Conservation (phyloP, 1,140 invertebrate species). For the Nilaparvata lugens region DNA sequence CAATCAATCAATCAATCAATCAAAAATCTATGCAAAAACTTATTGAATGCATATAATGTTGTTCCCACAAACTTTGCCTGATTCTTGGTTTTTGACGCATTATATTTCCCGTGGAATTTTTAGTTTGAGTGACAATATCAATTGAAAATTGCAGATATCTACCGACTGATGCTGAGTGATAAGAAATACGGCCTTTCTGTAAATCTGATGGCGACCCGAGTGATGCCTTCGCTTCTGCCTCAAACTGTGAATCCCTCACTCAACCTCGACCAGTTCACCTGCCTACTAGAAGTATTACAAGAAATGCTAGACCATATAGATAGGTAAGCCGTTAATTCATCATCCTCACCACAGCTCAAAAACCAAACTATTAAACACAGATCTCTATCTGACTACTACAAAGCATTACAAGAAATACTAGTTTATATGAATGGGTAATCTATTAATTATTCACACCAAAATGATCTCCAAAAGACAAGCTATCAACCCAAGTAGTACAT, state of each 20-base stretch:
- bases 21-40: too few relatives aligned
- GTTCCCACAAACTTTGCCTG: too few relatives aligned
- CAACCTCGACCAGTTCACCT: constrained; percentile 82
- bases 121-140: too few relatives aligned
- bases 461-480: too few relatives aligned
- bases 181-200: constrained; percentile 87
- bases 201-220: constrained; percentile 85
- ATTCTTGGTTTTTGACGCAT: too few relatives aligned
- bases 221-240: constrained; percentile 85
- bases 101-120: too few relatives aligned
- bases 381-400: too few relatives aligned
- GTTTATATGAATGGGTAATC: too few relatives aligned
- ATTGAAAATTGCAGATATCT: constrained; percentile 63
- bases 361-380: not conserved
- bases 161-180: constrained; percentile 82
- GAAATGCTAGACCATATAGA: constrained; percentile 91
- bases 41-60: too few relatives aligned
- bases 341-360: not conserved
- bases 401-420: constrained; percentile 10
- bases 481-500: constrained; percentile 86
- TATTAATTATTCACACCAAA: not conserved
- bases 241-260: constrained; percentile 85
- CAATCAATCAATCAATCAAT: too few relatives aligned
- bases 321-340: constrained; percentile 38
- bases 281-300: constrained; percentile 79